Conservation (phyloP, 2,888 invertebrate genomes). For the Spisula solida region DNA sequence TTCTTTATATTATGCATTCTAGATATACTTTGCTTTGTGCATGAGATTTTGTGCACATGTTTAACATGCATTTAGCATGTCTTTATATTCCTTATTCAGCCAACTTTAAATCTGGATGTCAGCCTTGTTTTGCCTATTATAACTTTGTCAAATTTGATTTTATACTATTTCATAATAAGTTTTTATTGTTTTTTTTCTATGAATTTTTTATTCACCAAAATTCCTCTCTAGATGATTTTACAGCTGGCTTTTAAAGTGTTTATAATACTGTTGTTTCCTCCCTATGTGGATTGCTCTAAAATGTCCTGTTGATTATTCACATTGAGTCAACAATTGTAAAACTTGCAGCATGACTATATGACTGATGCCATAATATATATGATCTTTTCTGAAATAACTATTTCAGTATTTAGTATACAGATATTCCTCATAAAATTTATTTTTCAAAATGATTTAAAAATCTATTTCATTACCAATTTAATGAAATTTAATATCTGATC, state of each 20-base stretch:
- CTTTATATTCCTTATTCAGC: not conserved
- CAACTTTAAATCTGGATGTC: not conserved
- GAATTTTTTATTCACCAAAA: conserved; percentile 17
- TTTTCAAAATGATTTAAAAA: too few species aligned
- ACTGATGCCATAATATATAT: not conserved
- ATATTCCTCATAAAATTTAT: too few species aligned
- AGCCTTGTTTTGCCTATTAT: not conserved
- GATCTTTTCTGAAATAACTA: too few species aligned
- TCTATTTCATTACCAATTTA: too few species aligned
- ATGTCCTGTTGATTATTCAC: not conserved
- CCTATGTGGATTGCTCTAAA: conserved; percentile 24
- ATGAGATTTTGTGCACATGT: conserved; percentile 33
- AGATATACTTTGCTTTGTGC: conserved; percentile 26
- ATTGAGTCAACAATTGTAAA: not conserved
- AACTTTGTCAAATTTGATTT: conserved; percentile 7
- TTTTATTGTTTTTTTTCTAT: not conserved
- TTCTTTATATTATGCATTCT: conserved; percentile 6
- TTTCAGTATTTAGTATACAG: too few species aligned
- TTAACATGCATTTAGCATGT: conserved; percentile 17
- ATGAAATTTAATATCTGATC: too few species aligned
- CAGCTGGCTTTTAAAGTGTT: not conserved
- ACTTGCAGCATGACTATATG: not conserved
- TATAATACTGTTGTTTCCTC: not conserved
- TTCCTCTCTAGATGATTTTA: not conserved
- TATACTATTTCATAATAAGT: not conserved